Evolutionary conservation across 2,797 vertebrate genomes (phyloP).

Genomic region (Sebastes taczanowskii): DNA sequence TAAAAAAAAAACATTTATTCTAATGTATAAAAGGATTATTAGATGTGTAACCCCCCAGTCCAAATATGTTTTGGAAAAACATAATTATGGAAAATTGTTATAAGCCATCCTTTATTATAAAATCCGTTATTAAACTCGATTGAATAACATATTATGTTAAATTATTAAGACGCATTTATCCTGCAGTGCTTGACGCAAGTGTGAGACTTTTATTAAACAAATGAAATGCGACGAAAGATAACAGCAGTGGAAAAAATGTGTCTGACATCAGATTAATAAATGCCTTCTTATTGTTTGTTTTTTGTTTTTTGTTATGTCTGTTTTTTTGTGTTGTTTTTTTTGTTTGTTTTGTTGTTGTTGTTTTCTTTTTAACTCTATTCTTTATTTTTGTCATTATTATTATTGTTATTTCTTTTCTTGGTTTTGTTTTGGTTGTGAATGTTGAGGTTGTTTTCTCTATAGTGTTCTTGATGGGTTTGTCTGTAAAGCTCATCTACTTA

Average conservation of each 20-base stretch:
- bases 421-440: too few species aligned
- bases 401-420: too few species aligned
- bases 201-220: not conserved
- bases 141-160: not conserved
- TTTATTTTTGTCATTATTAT: too few species aligned
- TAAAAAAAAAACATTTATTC: not conserved
- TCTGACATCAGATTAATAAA: not conserved
- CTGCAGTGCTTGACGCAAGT: not conserved
- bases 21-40: not conserved
- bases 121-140: not conserved
- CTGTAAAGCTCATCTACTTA: too few species aligned
- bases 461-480: too few species aligned
- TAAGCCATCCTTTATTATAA: not conserved
- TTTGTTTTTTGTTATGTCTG: too few species aligned
- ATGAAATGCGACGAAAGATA: not conserved
- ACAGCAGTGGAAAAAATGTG: not conserved
- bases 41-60: not conserved
- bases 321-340: accelerated
- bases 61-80: not conserved
- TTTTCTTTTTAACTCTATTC: too few species aligned
- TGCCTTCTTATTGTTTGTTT: too few species aligned
- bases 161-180: not conserved
- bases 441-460: too few species aligned
- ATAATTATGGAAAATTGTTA: not conserved
- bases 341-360: too few species aligned